Base-by-base conservation (phyloP, 64 coral and sea anemone genomes). In the Actinia tenebrosa region DNA sequence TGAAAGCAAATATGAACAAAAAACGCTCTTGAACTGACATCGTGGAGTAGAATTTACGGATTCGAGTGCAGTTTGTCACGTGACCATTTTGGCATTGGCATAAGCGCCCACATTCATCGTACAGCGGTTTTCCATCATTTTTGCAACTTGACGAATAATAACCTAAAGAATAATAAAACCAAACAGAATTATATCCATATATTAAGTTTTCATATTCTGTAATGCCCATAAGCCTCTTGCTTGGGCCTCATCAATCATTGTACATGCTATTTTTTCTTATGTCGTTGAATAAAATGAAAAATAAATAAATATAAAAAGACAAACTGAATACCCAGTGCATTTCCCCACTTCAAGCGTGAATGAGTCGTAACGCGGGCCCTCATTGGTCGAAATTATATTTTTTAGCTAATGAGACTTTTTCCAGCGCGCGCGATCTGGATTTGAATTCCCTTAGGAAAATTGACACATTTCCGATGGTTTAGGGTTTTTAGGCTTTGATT, bases 61-160 rank as follows among this genome's bases (percentile, higher is more conserved):
- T 92, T 19, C 94, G 90, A 13, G 88, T 66, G 80, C 94, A 95
- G 53, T 92, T 81, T 30, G 50, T 77, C 8, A 92, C 10, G 1
- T 25, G 86, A 63, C 91, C 94, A 27, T 84, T 61, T 7, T 78
- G 52, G 22, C 94, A 97, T 22, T 63, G 53, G 63, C 94, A 97
- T 78, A 86, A 53, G 77, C 91, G 94, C 17, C 82, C 89, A 71
- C 94, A 97, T 37, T 78, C 54, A 86, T 93, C 94, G 23, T 89
- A 84, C 8, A 84, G 17, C 7, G 68, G 25, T 78, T 62, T 58
- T 8, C 53, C 80, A 22, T 18, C 45, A 23, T 43, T 16, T 85
- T 60, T 85, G 53, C 54, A 59, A 5, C 18, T 44, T 18, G 50
- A 23, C 14, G 16, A 26, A 25, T 75, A 75, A 16, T 75, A 42